A percentile compares a stretch with the other conserved stretches of the same genome.
Evolutionary conservation across 2,888 invertebrate species (phyloP).

Genomic region (Syrista parreyssii): DNA sequence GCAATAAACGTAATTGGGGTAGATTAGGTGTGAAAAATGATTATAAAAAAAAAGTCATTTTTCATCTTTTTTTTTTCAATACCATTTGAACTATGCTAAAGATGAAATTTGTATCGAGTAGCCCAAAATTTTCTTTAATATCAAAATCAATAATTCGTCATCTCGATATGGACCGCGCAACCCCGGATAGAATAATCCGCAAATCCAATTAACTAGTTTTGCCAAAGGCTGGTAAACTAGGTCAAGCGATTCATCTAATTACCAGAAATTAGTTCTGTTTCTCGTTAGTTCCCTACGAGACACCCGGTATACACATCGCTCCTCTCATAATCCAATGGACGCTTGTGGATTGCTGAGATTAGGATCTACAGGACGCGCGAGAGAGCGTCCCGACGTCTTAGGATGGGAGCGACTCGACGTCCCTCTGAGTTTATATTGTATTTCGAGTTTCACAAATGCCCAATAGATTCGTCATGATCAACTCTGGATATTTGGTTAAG

Average conservation of each 20-base stretch:
- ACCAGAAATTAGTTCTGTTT: not conserved
- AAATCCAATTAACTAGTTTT: not conserved
- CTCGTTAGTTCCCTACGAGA: slow-evolving; percentile 4
- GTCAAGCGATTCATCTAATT: not conserved
- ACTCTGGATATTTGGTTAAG: not conserved
- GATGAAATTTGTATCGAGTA: not conserved
- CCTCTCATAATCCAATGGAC: slow-evolving; percentile 18
- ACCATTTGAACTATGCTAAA: not conserved
- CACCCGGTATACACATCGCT: slow-evolving; percentile 15
- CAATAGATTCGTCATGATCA: slow-evolving; percentile 1
- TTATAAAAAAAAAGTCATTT: not conserved
- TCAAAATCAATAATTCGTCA: not conserved
- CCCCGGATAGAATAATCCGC: not conserved
- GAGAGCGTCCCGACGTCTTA: slow-evolving; percentile 11
- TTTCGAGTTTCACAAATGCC: not conserved
- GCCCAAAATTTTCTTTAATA: not conserved
- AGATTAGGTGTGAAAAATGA: no score
- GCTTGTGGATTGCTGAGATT: slow-evolving; percentile 22
- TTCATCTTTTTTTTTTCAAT: not conserved
- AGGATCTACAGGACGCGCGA: slow-evolving; percentile 18
- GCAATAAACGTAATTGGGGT: no score
- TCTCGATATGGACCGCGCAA: not conserved
- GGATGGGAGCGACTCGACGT: slow-evolving; percentile 3
- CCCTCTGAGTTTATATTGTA: not conserved
- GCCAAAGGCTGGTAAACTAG: not conserved